Evolutionary conservation across 30 jellyfish, hydroid and myxozoan species (phyloP).

Genomic region (Rhopilema esculentum): DNA sequence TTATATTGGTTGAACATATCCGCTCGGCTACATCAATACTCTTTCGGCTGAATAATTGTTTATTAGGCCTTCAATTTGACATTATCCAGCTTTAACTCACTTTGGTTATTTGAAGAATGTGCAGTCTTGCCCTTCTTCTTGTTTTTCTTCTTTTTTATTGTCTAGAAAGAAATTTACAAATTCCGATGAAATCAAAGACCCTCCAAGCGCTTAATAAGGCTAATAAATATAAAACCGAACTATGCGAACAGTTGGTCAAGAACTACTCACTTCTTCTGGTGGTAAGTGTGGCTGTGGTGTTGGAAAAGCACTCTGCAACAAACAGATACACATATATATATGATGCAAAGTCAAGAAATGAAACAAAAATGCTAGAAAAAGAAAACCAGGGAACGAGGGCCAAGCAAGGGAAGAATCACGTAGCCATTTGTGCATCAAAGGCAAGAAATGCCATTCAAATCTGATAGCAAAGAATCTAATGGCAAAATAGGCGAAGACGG

Average conservation of each 20-base stretch:
- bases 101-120: constrained; percentile 50
- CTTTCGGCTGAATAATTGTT: background rate
- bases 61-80: background rate
- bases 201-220: background rate
- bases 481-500: too few relatives aligned
- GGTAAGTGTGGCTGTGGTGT: constrained; percentile 97
- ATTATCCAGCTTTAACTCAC: constrained; percentile 38
- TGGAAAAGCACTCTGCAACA: constrained; percentile 79
- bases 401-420: too few relatives aligned
- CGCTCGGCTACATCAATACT: too few relatives aligned
- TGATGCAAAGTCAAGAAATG: background rate
- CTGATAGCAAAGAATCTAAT: too few relatives aligned
- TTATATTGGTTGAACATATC: too few relatives aligned
- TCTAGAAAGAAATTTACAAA: constrained; percentile 40
- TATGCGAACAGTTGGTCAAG: background rate
- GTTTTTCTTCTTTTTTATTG: constrained; percentile 77
- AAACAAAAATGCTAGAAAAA: background rate
- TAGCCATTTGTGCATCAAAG: too few relatives aligned
- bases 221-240: background rate
- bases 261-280: constrained; percentile 81
- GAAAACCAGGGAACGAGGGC: too few relatives aligned
- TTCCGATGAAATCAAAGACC: background rate
- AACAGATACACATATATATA: too few relatives aligned
- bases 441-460: too few relatives aligned
- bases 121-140: constrained; percentile 80